These are phyloP conservation scores for Haemorhous mexicanus DNA, from an alignment of 2,113 vertebrate species.

Conservation along the genomic window DNA sequence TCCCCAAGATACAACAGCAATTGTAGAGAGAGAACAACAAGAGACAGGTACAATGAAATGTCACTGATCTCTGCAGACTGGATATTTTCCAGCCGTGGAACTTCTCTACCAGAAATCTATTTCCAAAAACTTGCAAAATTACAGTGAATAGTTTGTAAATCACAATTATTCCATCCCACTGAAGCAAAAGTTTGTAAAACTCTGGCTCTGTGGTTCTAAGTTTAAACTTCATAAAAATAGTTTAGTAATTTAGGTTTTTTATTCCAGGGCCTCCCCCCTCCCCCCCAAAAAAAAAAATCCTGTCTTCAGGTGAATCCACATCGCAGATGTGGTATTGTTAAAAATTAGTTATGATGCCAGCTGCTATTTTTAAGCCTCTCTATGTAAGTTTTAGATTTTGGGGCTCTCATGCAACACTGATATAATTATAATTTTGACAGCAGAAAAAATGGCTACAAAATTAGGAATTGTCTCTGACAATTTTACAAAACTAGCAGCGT, in stretches of 20 bases:
- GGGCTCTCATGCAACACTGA: not conserved
- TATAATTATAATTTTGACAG: not conserved
- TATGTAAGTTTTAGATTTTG: not conserved
- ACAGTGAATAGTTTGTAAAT: not conserved
- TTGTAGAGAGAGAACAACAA: not conserved
- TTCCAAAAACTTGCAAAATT: not conserved
- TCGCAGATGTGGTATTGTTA: not conserved
- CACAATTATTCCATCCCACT: not conserved
- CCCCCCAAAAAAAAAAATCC: not conserved
- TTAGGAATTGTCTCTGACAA: not conserved
- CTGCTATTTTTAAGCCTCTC: not conserved
- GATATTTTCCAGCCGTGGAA: not conserved
- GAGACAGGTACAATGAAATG: not conserved
- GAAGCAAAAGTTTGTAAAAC: not conserved
- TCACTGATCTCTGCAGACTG: not conserved
- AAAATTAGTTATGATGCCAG: not conserved
- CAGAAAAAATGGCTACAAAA: not conserved
- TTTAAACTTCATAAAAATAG: not conserved
- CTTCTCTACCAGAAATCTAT: not conserved
- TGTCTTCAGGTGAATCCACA: not conserved
- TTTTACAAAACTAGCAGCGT: not conserved
- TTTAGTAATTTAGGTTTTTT: rapidly evolving
- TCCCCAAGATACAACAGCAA: not conserved
- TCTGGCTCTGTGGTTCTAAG: no score
- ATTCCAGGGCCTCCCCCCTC: rapidly evolving